Evolutionary conservation across 1,140 invertebrate genomes (phyloP).

Genomic region (Doryteuthis pealeii): DNA sequence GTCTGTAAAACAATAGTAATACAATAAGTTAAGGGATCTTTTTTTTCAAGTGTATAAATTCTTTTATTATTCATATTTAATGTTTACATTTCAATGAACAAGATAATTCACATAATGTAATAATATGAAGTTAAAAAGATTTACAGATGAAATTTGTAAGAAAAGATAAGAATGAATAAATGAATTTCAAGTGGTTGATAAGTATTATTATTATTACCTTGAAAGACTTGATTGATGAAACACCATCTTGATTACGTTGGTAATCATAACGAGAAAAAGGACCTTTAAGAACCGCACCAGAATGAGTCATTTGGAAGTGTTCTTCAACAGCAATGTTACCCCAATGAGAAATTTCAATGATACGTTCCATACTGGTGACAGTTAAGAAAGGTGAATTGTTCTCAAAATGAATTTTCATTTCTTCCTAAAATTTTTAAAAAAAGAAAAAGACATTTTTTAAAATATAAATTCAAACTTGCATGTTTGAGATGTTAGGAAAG

Average conservation of each 20-base stretch:
- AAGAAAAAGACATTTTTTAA: too few species aligned
- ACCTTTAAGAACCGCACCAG: slow-evolving; percentile 89
- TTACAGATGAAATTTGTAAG: too few species aligned
- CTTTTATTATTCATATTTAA: too few species aligned
- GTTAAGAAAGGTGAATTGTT: slow-evolving; percentile 95
- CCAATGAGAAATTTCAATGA: slow-evolving; percentile 98
- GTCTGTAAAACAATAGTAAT: slow-evolving; percentile 64
- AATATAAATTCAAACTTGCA: background rate
- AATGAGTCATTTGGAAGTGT: slow-evolving; percentile 85
- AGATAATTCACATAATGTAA: too few species aligned
- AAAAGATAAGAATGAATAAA: too few species aligned
- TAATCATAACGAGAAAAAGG: slow-evolving; percentile 96
- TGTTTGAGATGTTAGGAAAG: background rate
- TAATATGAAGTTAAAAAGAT: too few species aligned
- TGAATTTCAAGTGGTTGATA: too few species aligned
- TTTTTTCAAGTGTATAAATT: background rate
- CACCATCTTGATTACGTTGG: slow-evolving; percentile 82
- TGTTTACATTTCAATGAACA: background rate
- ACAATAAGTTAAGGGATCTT: background rate
- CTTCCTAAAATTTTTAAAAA: slow-evolving; percentile 60
- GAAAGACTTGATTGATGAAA: slow-evolving; percentile 87
- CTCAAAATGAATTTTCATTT: slow-evolving; percentile 87
- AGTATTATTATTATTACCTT: slow-evolving; percentile 62
- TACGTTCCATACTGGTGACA: slow-evolving; percentile 79
- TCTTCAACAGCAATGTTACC: slow-evolving; percentile 98